These are phyloP conservation scores for Raillietiella orientalis DNA, from an alignment of 2,888 invertebrate genomes.

Conservation along the genomic window DNA sequence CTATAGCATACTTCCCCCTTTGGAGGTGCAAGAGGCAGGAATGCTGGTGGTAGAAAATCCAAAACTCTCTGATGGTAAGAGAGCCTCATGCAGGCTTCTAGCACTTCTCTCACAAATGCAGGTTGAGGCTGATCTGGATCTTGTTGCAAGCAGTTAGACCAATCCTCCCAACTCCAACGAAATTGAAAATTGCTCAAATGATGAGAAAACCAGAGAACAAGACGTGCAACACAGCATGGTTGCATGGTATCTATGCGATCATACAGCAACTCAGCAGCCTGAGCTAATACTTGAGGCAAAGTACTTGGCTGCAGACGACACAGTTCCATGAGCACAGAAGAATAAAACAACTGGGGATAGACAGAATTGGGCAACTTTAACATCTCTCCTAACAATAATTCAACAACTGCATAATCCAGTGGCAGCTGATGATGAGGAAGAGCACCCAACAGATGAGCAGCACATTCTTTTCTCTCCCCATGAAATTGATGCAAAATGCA, in stretches of 20 bases:
- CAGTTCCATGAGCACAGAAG: conserved; percentile 75
- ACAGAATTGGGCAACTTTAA: conserved; percentile 69
- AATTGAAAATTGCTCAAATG: conserved; percentile 98
- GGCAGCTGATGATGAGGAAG: conserved; percentile 31
- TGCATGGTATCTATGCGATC: conserved; percentile 91
- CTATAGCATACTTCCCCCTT: background rate
- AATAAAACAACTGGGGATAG: conserved; percentile 69
- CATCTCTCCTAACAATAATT: conserved; percentile 76
- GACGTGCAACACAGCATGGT: conserved; percentile 59
- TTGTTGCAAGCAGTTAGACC: conserved; percentile 52
- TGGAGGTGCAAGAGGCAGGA: background rate
- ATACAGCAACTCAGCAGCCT: conserved; percentile 88
- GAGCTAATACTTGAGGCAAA: conserved; percentile 88
- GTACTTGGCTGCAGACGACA: conserved; percentile 87
- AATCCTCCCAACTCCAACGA: conserved; percentile 95
- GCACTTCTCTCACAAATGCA: conserved; percentile 69
- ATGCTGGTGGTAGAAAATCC: conserved; percentile 16
- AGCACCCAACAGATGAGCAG: background rate
- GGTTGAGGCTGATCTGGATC: conserved; percentile 71
- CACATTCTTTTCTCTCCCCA: conserved; percentile 69
- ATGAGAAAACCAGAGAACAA: conserved; percentile 89
- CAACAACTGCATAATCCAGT: conserved; percentile 87
- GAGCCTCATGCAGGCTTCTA: conserved; percentile 71
- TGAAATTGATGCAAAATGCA: conserved; percentile 67
- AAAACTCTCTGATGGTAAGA: conserved; percentile 78